Evolutionary conservation across 2,888 invertebrate species (phyloP), one percentile per base, ranked within the genome.

Genomic region (Drosophila formosana): DNA sequence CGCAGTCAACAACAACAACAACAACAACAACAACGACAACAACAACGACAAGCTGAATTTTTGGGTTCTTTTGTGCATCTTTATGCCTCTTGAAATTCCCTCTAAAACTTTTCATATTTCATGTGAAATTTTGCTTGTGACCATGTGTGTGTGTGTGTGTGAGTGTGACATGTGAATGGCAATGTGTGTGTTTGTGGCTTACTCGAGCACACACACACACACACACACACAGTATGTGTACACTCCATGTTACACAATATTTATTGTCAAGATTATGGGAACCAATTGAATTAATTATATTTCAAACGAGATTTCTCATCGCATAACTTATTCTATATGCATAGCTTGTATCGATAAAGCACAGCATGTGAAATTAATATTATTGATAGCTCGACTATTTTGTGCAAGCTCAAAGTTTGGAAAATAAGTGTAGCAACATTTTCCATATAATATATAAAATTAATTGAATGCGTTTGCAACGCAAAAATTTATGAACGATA

Each of bases 281-380:
- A 18, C 23, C 18, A 41, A 53, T 53, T 53, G 37, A 52, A 52
- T 39, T 52, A 52, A 39, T 52, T 52, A 26, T 52, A 37, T 37
- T 25, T 51, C 37, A 25, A 25, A 26, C 13, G 25, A 52, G 4
- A 39, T 13, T 37, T 39, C n/a, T 18, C 18, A 18, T 4, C 13
- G 39, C 39, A 41, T 18, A 41, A 41, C 13, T 32, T 32, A 18
- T 41, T 4, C 13, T 41, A 41, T 41, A 41, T 41, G 39, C 39
- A 41, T 18, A 41, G 13, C 13, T 32, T 32, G 8, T 9, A 32
- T 32, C 9, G 32, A 32, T 32, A 9, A 32, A 32, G 32, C 32
- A 32, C 7, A 32, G 32, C 32, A 8, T 3, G 32, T 7, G 32
- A 32, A 32, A 32, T 32, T 9, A 32, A 32, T 32, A 32, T 32